Base-by-base conservation (phyloP, 2,797 vertebrate species). In the Enteromius treurensis region DNA sequence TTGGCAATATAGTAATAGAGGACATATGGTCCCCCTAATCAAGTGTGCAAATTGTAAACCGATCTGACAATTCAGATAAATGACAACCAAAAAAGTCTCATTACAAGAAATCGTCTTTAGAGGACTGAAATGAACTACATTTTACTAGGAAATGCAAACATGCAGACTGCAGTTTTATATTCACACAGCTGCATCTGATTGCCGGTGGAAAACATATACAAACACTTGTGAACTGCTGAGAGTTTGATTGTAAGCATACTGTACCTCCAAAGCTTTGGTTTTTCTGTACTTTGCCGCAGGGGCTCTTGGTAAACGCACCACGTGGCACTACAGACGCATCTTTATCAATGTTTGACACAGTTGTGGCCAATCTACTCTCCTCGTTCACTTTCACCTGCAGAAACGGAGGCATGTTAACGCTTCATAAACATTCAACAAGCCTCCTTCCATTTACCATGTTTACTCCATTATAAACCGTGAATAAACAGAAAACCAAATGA, bases 191-290 rank as follows among this genome's bases (percentile, higher is more conserved):
- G 85, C 55, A 49, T 79, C 21, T 23, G 26, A 84, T 87, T 82
- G 60, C 71, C n/a, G 21, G 8, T 62, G 23, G n/a, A 81, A 45
- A 74, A 58, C 45, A 84, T 81, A 45, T 40, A 68, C 14, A 83
- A 62, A 81, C n/a, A 71, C 40, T 73, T 55, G 58, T 51, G 26
- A 29, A 78, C 21, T 71, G 71, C 11, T 53, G 26, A 64, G 51
- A 42, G 53, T 75, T 37, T 29, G 17, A 15, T 14, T 70, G 45
- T 82, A 69, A 67, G 14, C 85, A 92, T 94, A 60, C 58, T 60
- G 58, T 60, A 98, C 98, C 98, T 90, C 94, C 92, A 90, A 99
- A 99, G 91, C 93, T 95, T 88, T 92, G 95, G 89, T 99, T 99
- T 83, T 92, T 91, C 69, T 93, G 91, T 69, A 97, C 93, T 5